Evolutionary conservation across 1,140 invertebrate genomes (phyloP), one percentile per base, ranked within the genome.

Genomic region (Zelostemma sp.): DNA sequence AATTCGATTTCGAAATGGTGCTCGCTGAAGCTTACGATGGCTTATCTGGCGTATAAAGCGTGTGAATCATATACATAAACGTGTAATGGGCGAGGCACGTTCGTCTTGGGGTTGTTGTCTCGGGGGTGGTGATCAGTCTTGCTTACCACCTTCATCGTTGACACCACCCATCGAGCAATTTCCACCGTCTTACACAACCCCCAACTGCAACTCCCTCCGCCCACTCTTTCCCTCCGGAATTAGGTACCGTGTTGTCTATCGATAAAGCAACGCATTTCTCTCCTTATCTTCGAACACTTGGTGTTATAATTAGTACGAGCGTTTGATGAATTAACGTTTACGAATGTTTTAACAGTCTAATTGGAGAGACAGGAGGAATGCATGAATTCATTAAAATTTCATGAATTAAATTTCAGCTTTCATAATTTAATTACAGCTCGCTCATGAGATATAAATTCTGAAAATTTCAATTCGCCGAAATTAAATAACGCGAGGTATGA

Each of bases 41-140:
- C 60, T 68, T 72, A 72, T 72, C 56, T 56, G 28, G 11, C 33
- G 54, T 62, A 62, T 59, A 67, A 61, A 54, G 43, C 54, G 41
- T 28, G 56, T 40, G 50, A 40, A 31, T 31, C 49, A 51, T 54
- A 49, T 54, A 55, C 46, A 48, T 35, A 59, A 46, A 21, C 48
- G 62, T 49, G 56, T 72, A 67, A 71, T 73, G 66, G 66, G 71
- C 61, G 68, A 51, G 76, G 73, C 66, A 64, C 56, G 56, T 66
- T 69, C 31, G 63, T 71, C 68, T 59, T 66, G 59, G 68, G 63
- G 61, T 64, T 72, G 72, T 73, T 76, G 74, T 76, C 73, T 75
- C 66, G 65, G 49, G 56, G 63, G 50, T 55, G 69, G 78, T 76
- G 73, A 80, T 81, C 70, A 71, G 75, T 81, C 78, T 81, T 80